Evolutionary conservation across 1,140 invertebrate genomes (phyloP).

Genomic region (Platyscapa corneri): DNA sequence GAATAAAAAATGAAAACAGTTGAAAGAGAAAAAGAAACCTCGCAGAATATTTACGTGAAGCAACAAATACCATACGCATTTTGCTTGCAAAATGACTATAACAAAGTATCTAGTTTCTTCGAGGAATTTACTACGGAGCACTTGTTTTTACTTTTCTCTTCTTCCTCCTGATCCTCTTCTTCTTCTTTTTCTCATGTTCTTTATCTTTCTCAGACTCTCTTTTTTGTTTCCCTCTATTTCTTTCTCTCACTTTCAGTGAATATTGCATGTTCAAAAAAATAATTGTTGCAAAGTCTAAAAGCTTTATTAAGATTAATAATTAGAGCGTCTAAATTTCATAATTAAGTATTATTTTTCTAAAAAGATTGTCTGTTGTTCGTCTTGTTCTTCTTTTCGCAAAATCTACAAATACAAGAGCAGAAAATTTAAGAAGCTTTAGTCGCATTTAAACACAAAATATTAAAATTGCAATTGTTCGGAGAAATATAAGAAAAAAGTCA

Average conservation of each 20-base stretch:
- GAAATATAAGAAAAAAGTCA: background rate
- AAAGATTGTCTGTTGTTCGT: background rate
- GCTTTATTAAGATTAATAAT: slow-evolving; percentile 53
- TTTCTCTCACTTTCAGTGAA: background rate
- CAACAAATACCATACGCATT: slow-evolving; percentile 25
- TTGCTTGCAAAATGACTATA: background rate
- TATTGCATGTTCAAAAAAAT: background rate
- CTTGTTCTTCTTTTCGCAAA: background rate
- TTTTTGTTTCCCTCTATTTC: background rate
- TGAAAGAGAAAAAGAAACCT: background rate
- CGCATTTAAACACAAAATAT: background rate
- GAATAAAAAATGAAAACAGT: background rate
- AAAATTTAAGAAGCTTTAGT: background rate
- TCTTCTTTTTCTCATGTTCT: too few species aligned
- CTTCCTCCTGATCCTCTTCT: background rate
- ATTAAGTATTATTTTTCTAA: slow-evolving; percentile 50
- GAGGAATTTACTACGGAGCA: background rate
- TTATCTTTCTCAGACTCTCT: background rate
- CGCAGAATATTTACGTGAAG: background rate
- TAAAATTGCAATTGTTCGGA: background rate
- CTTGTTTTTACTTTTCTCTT: background rate
- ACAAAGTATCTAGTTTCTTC: background rate
- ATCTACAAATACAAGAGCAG: background rate
- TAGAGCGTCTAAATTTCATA: slow-evolving; percentile 44
- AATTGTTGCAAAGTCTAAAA: slow-evolving; percentile 50